Base-by-base conservation (phyloP, 1,140 invertebrate genomes). In the Maconellicoccus hirsutus region DNA sequence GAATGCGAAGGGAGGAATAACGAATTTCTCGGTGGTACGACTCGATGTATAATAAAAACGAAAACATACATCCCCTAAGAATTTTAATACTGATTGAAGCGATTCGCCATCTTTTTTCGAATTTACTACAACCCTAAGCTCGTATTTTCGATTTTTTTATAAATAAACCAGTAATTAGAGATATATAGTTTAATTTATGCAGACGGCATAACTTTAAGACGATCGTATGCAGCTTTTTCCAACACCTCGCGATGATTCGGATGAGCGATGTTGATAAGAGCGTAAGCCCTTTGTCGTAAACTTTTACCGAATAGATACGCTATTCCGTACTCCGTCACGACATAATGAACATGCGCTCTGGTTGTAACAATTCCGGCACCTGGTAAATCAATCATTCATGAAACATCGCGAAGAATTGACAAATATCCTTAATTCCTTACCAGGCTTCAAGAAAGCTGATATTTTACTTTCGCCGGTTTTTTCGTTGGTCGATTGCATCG, bases 311-410 rank as follows among this genome's bases (percentile, higher is more conserved):
- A 96, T 7, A 98, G 80, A 72, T 88, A 83, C 0, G 94, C 93
- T 73, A 97, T 94, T 27, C 95, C 94, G 75, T 92, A 85, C 78
- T 97, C 94, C 0, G 94, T 98, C 0, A 96, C 94, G 6, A 97
- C 85, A 77, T 97, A 97, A 77, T 95, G 90, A 0, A 92, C 92
- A 76, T 97, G 92, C 1, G 92, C 94, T 76, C 94, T 83, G 0
- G 90, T 90, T 1, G 95, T 96, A 2, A 97, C 94, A 16, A 98
- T 93, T 61, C 94, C 94, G 74, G 91, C 92, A 75, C 94, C 94
- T 94, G 76, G 4, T n/a, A 76, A 77, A 33, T 33, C 12, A 33
- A 33, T 6, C 12, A 33, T 33, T 33, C 12, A 33, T 33, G 29
- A 33, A 74, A 77, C 75, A 59, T 21, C 14, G 39, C 33, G 7